A percentile compares a stretch with the other conserved stretches of the same genome.
phyloP scores from a whole-genome alignment of 2,113 vertebrate genomes.

The Epinephelus cyanopodus region DNA sequence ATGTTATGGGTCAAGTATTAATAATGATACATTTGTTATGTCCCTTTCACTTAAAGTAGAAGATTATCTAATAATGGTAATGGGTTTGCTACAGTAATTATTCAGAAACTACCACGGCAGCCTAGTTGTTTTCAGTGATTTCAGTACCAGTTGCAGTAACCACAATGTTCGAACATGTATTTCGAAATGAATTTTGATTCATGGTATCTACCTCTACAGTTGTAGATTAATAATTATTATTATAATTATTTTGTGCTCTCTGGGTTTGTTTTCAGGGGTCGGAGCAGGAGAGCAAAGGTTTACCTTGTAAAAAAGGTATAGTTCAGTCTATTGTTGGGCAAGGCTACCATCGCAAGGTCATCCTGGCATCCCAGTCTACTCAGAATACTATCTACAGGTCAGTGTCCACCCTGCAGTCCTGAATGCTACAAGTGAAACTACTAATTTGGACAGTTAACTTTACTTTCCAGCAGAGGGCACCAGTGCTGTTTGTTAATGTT shows the following conservation, averaged over 20 bases:
- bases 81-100: background rate
- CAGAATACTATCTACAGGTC: slow-evolving; percentile 97
- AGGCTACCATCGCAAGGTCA: slow-evolving; percentile 98
- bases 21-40: background rate
- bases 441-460: background rate
- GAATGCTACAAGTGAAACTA: too few species aligned
- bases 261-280: slow-evolving; percentile 85
- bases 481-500: background rate
- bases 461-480: background rate
- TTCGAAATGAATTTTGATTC: background rate
- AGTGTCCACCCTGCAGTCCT: slow-evolving; percentile 42
- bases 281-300: slow-evolving; percentile 97
- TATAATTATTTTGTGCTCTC: background rate
- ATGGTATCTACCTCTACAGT: background rate
- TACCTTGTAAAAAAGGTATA: slow-evolving; percentile 99
- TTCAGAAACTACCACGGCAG: background rate
- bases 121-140: background rate
- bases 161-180: background rate
- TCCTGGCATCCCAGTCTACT: slow-evolving; percentile 95
- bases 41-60: background rate
- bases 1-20: too few species aligned
- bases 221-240: background rate
- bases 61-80: background rate
- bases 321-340: slow-evolving; percentile 97
- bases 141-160: background rate